These are phyloP conservation scores for Volucella inflata DNA, from an alignment of 2,888 invertebrate species.

Conservation along the genomic window DNA sequence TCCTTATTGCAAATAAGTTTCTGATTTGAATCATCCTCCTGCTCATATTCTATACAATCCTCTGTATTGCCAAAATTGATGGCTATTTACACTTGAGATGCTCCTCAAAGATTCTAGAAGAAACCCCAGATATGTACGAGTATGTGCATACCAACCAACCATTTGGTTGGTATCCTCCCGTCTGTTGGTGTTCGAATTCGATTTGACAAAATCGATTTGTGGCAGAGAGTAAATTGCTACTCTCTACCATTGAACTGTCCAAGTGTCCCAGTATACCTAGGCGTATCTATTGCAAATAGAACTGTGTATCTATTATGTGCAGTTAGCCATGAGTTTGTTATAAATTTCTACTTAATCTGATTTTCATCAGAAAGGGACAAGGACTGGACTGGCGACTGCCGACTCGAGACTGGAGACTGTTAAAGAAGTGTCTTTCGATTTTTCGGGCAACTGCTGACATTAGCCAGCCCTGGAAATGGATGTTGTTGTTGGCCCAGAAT, in stretches of 20 bases:
- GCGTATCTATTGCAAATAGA: slow-evolving; percentile 22
- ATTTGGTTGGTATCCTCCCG: slow-evolving; percentile 13
- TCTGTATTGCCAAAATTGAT: slow-evolving; percentile 53
- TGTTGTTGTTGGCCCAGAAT: slow-evolving; percentile 58
- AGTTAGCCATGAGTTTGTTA: slow-evolving; percentile 59
- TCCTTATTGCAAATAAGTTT: slow-evolving; percentile 64
- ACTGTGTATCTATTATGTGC: slow-evolving; percentile 42
- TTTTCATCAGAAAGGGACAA: slow-evolving; percentile 29
- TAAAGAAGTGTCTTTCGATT: slow-evolving; percentile 44
- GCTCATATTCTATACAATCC: not conserved
- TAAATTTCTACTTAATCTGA: slow-evolving; percentile 70
- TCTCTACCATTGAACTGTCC: not conserved
- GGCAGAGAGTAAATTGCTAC: not conserved
- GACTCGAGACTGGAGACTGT: no score
- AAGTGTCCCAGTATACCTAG: slow-evolving; percentile 1
- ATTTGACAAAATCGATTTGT: slow-evolving; percentile 16
- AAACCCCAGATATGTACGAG: slow-evolving; percentile 40
- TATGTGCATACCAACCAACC: not conserved
- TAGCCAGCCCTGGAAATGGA: slow-evolving; percentile 39
- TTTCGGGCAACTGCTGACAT: slow-evolving; percentile 56
- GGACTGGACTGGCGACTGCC: no score
- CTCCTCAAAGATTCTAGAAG: slow-evolving; percentile 47
- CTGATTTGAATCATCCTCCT: slow-evolving; percentile 47
- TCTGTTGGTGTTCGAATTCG: slow-evolving; percentile 1
- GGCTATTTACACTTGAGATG: slow-evolving; percentile 58